Evolutionary conservation across 2,888 invertebrate genomes (phyloP), one percentile per base, ranked within the genome.

Genomic region (Heliconius hortense): DNA sequence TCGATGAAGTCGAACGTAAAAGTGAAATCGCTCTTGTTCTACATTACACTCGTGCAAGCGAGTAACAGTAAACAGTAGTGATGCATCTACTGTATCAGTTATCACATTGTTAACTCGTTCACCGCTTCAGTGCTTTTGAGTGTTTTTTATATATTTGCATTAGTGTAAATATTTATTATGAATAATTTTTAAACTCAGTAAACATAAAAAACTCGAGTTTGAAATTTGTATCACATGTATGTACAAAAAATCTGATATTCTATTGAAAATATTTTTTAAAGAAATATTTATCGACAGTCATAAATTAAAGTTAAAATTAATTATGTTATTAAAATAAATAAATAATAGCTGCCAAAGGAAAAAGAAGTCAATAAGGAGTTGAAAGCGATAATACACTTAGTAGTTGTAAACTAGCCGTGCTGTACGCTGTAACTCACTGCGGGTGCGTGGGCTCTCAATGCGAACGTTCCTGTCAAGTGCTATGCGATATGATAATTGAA

Each of bases 381-480:
- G 62, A 62, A 62, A 62, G 62, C 62, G 15, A 18, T 62, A 43
- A 4, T 18, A 21, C 62, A 63, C 62, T 63, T 31, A 63, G 62
- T 21, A 3, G 62, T 63, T 31, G 62, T 63, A 63, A 63, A 31
- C 62, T 31, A 10, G 28, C 63, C 31, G 63, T 35, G 21, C n/a
- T n/a, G n/a, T n/a, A n/a, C 31, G 63, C 63, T 31, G 31, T 63
- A 63, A n/a, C 21, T 31, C 31, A 31, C 53, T 0, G 66, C 43
- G 15, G 43, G 15, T 1, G 43, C 66, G 66, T 24, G 43, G 64
- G 56, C 56, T 56, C 24, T n/a, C 24, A 11, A 66, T n/a, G 66
- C 39, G 39, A n/a, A 39, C 66, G n/a, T 4, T 64, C 35, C n/a
- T 28, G 59, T 73, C 56, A 53, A 53, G 73, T 67, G 66, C 11